Base-by-base conservation (phyloP, 2,888 invertebrate species). In the Abrostola triplasia region DNA sequence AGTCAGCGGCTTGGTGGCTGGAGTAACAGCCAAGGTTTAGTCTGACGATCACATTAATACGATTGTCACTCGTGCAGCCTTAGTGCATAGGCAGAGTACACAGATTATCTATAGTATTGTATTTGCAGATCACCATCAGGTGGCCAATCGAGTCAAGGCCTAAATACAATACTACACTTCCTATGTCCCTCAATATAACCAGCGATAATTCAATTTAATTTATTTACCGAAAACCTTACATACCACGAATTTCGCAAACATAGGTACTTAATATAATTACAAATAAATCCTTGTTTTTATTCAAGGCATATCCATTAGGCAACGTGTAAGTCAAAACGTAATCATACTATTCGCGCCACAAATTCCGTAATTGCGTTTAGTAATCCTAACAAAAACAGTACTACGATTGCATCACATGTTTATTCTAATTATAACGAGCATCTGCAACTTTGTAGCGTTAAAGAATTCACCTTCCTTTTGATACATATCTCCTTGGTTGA, bases 381-480 rank as follows among this genome's bases (percentile, higher is more conserved):
- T 54, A 76, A 72, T 44, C 10, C 58, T 10, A 64, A 51, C 49
- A 38, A 68, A 67, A 73, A 66, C 59, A 24, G 54, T 65, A 12
- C 35, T 41, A 47, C 44, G 11, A 51, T 77, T 76, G 64, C 78
- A 51, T 66, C 74, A 74, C 40, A 47, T 41, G 48, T 53, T 42
- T 74, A 67, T 66, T 63, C 53, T 70, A 67, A 69, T 76, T 67
- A 70, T 53, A 67, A 69, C 57, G 59, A 65, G 50, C 54, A 69
- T 73, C 63, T 60, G 70, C 70, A 73, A 67, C 57, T 37, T 65
- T 67, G 67, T 75, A 64, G 65, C 79, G 71, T 64, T 59, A 69
- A 70, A 73, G 66, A 73, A 81, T 67, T 72, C 51, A 37, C 67
- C 62, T 80, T 79, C 79, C 74, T 76, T 62, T 57, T 61, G 77